Percentiles rank a stretch among this genome's conserved stretches.
phyloP scores from a whole-genome alignment of 2,797 vertebrate genomes.

The Enteromius fasciolatus region DNA sequence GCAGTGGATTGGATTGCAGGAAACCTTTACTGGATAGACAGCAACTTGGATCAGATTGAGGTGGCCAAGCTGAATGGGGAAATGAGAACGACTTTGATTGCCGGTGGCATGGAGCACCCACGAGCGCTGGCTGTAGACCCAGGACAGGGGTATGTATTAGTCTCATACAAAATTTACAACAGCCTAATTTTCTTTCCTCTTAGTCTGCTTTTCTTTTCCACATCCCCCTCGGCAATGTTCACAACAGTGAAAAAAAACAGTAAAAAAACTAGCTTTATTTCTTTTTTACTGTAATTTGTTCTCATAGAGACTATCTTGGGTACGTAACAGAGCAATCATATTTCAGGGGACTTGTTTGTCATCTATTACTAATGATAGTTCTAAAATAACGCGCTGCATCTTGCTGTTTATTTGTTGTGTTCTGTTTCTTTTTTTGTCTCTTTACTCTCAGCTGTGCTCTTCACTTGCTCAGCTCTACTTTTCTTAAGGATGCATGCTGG shows the following conservation, averaged over 20 bases:
- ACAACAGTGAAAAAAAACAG: neutral
- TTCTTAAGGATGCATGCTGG: slow-evolving; percentile 37
- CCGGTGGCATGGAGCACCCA: slow-evolving; percentile 96
- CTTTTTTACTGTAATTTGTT: neutral
- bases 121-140: slow-evolving; percentile 96
- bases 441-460: slow-evolving; percentile 36
- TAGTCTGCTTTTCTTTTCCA: slow-evolving; percentile 11
- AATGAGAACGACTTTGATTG: slow-evolving; percentile 92
- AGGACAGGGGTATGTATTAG: slow-evolving; percentile 85
- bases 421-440: slow-evolving; percentile 42
- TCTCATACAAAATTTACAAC: slow-evolving; percentile 3
- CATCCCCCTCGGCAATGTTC: neutral
- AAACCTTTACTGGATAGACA: slow-evolving; percentile 99
- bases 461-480: slow-evolving; percentile 28
- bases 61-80: slow-evolving; percentile 93
- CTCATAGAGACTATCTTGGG: slow-evolving; percentile 29
- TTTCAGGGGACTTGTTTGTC: slow-evolving; percentile 40
- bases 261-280: neutral
- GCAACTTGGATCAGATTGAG: slow-evolving; percentile 98
- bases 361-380: slow-evolving; percentile 53
- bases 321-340: slow-evolving; percentile 36
- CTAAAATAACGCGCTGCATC: slow-evolving; percentile 35
- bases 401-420: slow-evolving; percentile 41
- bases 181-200: neutral
- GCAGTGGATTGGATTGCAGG: slow-evolving; percentile 97